Evolutionary conservation across 2,888 invertebrate species (phyloP).

Genomic region (Fabriciana adippe): DNA sequence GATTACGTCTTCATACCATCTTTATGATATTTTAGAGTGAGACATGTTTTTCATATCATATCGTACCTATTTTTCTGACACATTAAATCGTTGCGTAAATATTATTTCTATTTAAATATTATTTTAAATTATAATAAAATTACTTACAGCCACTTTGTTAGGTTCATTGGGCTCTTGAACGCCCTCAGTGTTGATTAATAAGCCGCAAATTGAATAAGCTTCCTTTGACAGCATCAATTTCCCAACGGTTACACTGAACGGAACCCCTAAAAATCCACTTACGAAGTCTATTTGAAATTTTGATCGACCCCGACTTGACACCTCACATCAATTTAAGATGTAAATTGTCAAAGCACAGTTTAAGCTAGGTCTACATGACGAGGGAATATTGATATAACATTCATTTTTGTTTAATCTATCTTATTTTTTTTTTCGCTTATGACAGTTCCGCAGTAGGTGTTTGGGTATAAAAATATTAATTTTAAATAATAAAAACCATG

Average conservation of each 20-base stretch:
- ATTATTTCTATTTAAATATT: not conserved
- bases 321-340: conserved; percentile 78
- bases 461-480: too few species aligned
- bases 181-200: conserved; percentile 68
- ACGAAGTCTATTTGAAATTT: conserved; percentile 77
- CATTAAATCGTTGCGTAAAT: not conserved
- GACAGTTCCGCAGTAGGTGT: too few species aligned
- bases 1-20: too few species aligned
- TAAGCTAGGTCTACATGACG: conserved; percentile 56
- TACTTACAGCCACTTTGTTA: conserved; percentile 31
- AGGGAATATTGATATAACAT: not conserved
- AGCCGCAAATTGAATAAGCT: conserved; percentile 74
- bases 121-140: conserved; percentile 12
- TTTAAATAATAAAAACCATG: too few species aligned
- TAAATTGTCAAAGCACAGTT: conserved; percentile 76
- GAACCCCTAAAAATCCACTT: conserved; percentile 79
- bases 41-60: too few species aligned
- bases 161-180: conserved; percentile 16
- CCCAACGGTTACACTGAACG: conserved; percentile 62
- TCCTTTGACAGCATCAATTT: conserved; percentile 81
- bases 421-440: too few species aligned
- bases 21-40: too few species aligned
- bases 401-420: not conserved
- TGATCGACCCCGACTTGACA: conserved; percentile 79
- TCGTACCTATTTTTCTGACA: too few species aligned